These are phyloP conservation scores for Metacarcinus magister DNA, from an alignment of 2,888 invertebrate species.

Conservation along the genomic window DNA sequence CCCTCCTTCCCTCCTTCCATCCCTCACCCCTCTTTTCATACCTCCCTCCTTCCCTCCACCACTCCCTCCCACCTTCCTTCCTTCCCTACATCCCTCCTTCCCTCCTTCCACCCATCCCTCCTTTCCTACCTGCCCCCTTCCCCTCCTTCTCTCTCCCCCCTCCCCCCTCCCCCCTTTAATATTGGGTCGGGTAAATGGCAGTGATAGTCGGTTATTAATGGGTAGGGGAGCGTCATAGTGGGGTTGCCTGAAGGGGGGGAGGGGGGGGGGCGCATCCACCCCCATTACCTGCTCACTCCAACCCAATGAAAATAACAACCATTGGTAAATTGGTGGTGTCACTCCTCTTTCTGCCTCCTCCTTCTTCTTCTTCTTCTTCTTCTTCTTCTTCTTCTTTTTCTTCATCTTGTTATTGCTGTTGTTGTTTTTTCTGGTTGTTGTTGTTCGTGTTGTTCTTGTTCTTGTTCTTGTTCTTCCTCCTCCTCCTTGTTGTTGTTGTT, in stretches of 20 bases:
- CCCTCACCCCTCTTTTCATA: not conserved
- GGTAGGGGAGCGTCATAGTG: not conserved
- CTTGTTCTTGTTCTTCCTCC: not conserved
- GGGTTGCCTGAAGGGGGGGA: not conserved
- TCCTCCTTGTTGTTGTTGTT: too few relatives aligned
- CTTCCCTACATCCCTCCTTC: not conserved
- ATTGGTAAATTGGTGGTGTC: not conserved
- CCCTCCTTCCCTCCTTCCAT: not conserved
- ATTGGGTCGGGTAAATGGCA: not conserved
- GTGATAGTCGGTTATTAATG: not conserved
- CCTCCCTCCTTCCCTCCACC: too few relatives aligned
- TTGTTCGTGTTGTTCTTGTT: too few relatives aligned
- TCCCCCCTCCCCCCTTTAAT: not conserved
- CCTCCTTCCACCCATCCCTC: too few relatives aligned
- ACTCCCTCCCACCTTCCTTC: not conserved
- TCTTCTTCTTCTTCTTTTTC: not conserved
- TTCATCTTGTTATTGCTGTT: not conserved
- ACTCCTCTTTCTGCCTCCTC: not conserved
- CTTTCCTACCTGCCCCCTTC: not conserved
- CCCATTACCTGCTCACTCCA: not conserved
- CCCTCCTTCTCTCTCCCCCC: not conserved
- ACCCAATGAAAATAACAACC: not conserved
- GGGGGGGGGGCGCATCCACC: not conserved
- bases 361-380: not conserved
- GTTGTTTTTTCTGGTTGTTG: too few relatives aligned